Evolutionary conservation across 2,113 vertebrate species (phyloP).

Genomic region (Maccullochella peelii): DNA sequence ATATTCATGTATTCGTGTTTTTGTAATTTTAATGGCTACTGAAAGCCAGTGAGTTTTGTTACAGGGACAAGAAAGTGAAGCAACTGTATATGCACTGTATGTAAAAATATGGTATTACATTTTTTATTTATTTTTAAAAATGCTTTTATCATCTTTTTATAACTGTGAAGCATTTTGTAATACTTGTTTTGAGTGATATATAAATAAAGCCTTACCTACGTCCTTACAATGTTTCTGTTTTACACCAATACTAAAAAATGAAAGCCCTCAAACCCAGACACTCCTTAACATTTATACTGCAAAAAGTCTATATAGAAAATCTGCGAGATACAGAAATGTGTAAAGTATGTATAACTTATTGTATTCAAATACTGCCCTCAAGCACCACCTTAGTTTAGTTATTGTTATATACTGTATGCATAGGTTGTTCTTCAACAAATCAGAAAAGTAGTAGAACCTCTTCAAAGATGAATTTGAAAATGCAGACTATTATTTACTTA

Average conservation of each 20-base stretch:
- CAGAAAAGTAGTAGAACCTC: not conserved
- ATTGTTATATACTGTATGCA: no score
- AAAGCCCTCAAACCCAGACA: not conserved
- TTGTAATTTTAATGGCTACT: not conserved
- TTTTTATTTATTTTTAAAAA: no score
- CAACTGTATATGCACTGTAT: no score
- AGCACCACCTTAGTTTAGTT: not conserved
- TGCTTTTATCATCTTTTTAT: not conserved
- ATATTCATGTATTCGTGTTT: not conserved
- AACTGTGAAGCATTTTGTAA: not conserved
- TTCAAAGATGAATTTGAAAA: not conserved
- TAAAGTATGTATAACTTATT: not conserved
- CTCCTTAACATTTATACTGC: not conserved
- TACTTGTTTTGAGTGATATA: not conserved
- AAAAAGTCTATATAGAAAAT: not conserved
- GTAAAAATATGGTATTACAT: no score
- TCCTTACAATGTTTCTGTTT: not conserved
- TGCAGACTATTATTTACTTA: not conserved
- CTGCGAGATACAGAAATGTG: not conserved
- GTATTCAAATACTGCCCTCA: not conserved
- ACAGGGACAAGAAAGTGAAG: not conserved
- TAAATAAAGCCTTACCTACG: not conserved
- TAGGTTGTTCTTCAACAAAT: no score
- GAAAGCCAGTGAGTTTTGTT: not conserved
- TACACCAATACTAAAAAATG: not conserved